These are phyloP conservation scores for Fragum sueziense DNA, from an alignment of 2,888 invertebrate species.

Conservation along the genomic window DNA sequence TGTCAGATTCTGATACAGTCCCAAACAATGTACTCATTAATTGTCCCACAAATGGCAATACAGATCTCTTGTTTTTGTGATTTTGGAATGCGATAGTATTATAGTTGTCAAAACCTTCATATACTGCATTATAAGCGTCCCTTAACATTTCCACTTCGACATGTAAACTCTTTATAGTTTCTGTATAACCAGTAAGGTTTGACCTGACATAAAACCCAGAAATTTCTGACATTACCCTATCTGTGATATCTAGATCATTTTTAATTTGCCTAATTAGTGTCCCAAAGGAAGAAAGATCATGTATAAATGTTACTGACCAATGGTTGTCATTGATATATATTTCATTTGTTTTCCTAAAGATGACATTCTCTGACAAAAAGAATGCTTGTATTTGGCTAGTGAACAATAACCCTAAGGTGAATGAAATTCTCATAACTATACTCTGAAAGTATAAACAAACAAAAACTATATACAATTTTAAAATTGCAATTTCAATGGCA, in stretches of 20 bases:
- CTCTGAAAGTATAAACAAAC: not conserved
- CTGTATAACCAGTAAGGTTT: not conserved
- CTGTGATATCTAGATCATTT: not conserved
- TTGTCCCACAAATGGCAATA: constrained; percentile 33
- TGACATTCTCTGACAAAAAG: not conserved
- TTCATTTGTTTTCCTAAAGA: not conserved
- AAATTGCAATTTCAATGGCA: no score
- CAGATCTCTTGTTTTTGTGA: not conserved
- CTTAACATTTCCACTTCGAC: no score
- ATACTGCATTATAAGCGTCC: no score
- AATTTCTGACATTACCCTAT: not conserved
- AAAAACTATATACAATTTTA: not conserved
- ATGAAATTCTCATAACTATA: not conserved
- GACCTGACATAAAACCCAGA: not conserved
- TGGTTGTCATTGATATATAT: constrained; percentile 10
- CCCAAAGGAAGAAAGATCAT: constrained; percentile 19
- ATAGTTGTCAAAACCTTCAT: no score
- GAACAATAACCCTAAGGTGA: no score
- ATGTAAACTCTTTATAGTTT: constrained; percentile 21
- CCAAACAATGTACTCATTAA: constrained; percentile 27
- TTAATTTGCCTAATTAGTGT: constrained; percentile 13
- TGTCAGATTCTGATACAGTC: constrained; percentile 19
- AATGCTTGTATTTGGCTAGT: no score
- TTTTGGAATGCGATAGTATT: no score
- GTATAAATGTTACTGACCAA: constrained; percentile 34